phyloP scores from a whole-genome alignment of 2,113 vertebrate genomes.

The Typhlomys cinereus region DNA sequence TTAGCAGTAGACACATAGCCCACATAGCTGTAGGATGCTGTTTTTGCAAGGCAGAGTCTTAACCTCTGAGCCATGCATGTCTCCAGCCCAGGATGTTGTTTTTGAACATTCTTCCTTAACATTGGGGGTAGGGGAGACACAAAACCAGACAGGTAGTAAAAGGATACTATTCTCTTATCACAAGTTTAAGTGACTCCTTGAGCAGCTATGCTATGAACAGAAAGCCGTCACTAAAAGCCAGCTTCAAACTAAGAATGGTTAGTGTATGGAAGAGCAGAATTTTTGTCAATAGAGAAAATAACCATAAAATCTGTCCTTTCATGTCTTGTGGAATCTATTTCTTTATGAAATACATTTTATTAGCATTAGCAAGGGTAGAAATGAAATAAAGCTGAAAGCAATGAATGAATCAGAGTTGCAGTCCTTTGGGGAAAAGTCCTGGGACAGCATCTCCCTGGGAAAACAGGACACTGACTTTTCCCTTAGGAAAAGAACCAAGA shows the following conservation, averaged over 20 bases:
- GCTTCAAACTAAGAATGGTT: background rate
- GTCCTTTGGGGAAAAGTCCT: conserved; percentile 65
- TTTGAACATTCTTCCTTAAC: conserved; percentile 59
- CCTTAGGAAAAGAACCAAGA: conserved; percentile 4
- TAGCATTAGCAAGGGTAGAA: conserved; percentile 59
- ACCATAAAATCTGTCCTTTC: background rate
- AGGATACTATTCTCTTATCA: conserved; percentile 22
- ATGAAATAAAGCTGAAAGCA: conserved; percentile 46
- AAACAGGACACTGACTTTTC: conserved; percentile 44
- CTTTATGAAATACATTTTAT: conserved; percentile 42
- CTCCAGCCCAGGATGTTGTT: no score
- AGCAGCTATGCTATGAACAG: conserved; percentile 31
- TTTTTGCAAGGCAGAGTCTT: no score
- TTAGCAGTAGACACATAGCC: background rate
- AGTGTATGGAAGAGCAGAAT: background rate
- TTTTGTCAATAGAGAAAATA: conserved; percentile 9
- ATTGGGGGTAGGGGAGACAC: conserved; percentile 8
- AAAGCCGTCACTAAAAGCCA: conserved; percentile 20
- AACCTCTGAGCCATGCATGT: no score
- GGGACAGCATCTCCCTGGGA: conserved; percentile 21
- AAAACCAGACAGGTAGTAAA: conserved; percentile 26
- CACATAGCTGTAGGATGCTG: conserved; percentile 22
- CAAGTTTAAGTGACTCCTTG: background rate
- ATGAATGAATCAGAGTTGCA: conserved; percentile 41
- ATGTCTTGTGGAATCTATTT: conserved; percentile 18